Evolutionary conservation across 2,888 invertebrate species (phyloP), one percentile per base, ranked within the genome.

Genomic region (Parasteatoda lunata): DNA sequence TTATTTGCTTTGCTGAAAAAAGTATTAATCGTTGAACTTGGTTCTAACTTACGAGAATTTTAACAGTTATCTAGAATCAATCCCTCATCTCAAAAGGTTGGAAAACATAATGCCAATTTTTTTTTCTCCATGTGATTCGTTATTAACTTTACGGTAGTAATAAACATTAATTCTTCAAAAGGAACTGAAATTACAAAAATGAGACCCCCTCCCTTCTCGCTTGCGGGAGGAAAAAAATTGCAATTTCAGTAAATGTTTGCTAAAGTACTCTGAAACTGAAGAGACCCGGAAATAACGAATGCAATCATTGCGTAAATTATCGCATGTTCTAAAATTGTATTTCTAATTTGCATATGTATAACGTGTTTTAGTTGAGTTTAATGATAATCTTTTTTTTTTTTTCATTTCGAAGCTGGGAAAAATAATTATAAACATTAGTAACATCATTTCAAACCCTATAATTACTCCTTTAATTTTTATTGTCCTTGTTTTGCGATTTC

Each of bases 251-350:
- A 65, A 71, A 83, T 82, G 72, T 76, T 73, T 73, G 59, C 71
- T 54, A 47, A 52, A 75, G 77, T 76, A 77, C 83, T 83, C 76
- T 71, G 77, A 64, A 77, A 68, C 45, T 70, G 45, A 51, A 59
- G 8, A 70, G 51, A 65, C 65, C 48, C 9, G 47, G 48, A 65
- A 77, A 15, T 77, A 83, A 83, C 77, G 83, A 82, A 51, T 71
- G 83, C 59, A 85, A 85, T 85, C 79, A 84, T 84, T 75, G 73
- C 76, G 84, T 75, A 84, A 77, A 84, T 84, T 84, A 84, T 84
- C 84, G 76, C 79, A 70, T 30, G 65, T 79, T 76, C 85, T 85
- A 80, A 85, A 85, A 85, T 80, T 76, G 85, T 76, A 80, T 76
- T 76, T 70, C 85, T 76, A 76, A 80, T 85, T 85, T 71, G 65